Percentiles rank a stretch among this genome's conserved stretches.
Conservation (phyloP, 2,113 vertebrate genomes). For the Tragelaphus scriptus region DNA sequence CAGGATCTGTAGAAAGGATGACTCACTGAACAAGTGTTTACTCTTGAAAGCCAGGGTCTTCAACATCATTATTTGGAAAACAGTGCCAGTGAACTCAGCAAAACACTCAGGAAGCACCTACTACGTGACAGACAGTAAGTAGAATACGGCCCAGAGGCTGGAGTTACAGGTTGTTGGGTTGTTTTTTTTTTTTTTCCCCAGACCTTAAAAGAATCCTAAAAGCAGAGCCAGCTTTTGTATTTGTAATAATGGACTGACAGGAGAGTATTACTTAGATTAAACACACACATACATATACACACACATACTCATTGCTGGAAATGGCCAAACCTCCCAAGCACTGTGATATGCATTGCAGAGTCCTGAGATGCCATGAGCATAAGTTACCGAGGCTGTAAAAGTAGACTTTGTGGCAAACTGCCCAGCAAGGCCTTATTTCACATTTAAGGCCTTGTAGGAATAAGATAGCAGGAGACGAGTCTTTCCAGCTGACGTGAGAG, state of each 20-base stretch:
- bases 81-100: background rate
- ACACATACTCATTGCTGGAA: background rate
- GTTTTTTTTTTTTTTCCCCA: background rate
- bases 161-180: background rate
- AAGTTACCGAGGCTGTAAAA: constrained; percentile 41
- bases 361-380: background rate
- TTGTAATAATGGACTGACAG: background rate
- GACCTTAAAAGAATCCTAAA: background rate
- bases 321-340: background rate
- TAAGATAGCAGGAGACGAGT: background rate
- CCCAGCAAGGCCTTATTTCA: constrained; percentile 47
- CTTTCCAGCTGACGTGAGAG: background rate
- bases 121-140: background rate
- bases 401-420: background rate
- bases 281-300: background rate
- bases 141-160: no score
- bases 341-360: background rate
- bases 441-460: constrained; percentile 31
- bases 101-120: background rate
- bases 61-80: background rate
- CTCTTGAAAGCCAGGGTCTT: background rate
- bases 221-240: background rate
- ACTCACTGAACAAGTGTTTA: background rate
- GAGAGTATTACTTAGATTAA: background rate
- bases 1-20: background rate